Evolutionary conservation across 2,797 vertebrate genomes (phyloP).

Genomic region (Sphenodon punctatus): DNA sequence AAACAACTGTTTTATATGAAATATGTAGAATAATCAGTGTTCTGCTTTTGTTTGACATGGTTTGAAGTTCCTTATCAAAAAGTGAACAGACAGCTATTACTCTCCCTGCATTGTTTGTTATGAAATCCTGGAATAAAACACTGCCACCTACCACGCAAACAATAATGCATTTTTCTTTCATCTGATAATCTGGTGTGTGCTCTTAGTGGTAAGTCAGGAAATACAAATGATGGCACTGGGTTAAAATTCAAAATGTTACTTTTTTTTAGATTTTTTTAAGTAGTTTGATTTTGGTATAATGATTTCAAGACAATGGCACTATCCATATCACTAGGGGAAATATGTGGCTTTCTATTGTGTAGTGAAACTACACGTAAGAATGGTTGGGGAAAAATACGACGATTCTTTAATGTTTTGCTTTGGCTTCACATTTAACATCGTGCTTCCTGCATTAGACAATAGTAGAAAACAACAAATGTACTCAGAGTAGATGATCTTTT

Average conservation of each 20-base stretch:
- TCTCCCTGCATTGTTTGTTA: not conserved
- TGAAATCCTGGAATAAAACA: fast-evolving
- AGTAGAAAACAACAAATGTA: no score
- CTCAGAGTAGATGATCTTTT: no score
- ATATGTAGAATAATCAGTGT: not conserved
- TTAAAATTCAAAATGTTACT: not conserved
- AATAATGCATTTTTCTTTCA: not conserved
- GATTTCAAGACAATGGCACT: not conserved
- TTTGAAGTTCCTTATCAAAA: not conserved
- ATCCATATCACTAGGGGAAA: no score
- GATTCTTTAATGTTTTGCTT: no score
- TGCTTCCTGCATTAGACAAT: no score
- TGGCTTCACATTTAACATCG: no score
- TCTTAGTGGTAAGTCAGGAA: not conserved
- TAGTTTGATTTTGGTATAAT: not conserved
- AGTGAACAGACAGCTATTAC: not conserved
- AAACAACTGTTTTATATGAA: no score
- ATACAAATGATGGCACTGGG: not conserved
- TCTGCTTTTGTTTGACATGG: no score
- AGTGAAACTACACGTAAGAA: no score
- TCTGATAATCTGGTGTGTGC: not conserved
- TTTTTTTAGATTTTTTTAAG: not conserved
- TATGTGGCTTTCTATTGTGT: no score
- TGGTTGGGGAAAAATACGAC: no score
- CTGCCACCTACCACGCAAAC: not conserved